Evolutionary conservation across 2,113 vertebrate genomes (phyloP).

Genomic region (Paradisaea rubra): DNA sequence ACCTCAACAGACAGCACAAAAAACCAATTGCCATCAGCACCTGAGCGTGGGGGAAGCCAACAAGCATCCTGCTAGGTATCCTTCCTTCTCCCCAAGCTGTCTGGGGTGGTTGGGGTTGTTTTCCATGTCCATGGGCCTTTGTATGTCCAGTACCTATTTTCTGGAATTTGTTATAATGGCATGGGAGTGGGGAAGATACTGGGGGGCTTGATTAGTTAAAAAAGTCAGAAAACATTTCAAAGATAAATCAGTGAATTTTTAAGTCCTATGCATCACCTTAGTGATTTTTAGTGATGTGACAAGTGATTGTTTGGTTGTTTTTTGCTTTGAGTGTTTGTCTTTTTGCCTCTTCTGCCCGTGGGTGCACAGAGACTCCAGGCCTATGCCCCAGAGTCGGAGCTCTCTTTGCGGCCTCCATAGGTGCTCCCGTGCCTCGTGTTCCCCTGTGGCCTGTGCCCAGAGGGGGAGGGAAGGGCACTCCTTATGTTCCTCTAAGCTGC

Average conservation of each 20-base stretch:
- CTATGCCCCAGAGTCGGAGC: background rate
- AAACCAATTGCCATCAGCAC: background rate
- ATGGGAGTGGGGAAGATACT: background rate
- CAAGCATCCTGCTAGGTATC: background rate
- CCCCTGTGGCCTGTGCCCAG: background rate
- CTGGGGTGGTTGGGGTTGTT: background rate
- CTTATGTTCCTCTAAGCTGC: background rate
- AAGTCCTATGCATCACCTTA: background rate
- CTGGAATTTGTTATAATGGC: background rate
- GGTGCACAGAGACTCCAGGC: background rate
- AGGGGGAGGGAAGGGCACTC: background rate
- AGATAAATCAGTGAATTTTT: background rate
- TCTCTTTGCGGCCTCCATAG: accelerated
- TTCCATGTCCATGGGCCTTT: background rate
- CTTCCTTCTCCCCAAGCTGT: background rate
- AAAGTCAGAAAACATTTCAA: background rate
- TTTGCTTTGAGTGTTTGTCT: background rate
- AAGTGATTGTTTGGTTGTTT: background rate
- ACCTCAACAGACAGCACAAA: background rate
- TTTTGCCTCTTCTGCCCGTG: background rate
- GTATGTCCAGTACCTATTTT: background rate
- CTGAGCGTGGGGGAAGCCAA: background rate
- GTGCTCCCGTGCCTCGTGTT: accelerated
- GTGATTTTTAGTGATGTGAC: background rate
- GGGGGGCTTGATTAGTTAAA: background rate